Conservation (phyloP, 2,797 vertebrate genomes). For the Cephalopachus bancanus region DNA sequence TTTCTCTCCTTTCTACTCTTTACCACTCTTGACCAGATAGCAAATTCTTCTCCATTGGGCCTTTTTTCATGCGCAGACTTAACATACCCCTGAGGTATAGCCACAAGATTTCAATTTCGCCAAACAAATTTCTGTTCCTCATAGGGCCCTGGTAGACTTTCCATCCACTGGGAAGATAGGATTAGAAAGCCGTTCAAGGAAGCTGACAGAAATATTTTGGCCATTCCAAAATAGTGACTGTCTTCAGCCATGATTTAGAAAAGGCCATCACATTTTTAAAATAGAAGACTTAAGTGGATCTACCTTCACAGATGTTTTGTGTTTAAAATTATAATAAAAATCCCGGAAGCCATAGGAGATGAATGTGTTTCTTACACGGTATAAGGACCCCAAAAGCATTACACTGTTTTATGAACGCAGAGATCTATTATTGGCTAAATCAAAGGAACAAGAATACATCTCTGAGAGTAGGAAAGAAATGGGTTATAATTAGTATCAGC, state of each 20-base stretch:
- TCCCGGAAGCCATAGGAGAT: neutral
- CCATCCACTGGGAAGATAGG: neutral
- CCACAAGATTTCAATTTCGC: neutral
- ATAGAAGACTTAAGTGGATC: neutral
- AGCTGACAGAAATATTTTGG: neutral
- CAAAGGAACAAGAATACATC: neutral
- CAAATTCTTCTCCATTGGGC: neutral
- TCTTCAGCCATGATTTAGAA: slow-evolving; percentile 29
- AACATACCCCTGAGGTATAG: neutral
- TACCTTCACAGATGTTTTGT: neutral
- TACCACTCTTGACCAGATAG: neutral
- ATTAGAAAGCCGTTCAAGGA: neutral
- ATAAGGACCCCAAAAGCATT: neutral
- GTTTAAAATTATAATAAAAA: slow-evolving; percentile 61
- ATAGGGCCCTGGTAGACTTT: neutral
- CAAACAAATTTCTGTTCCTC: neutral
- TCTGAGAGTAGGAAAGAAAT: neutral
- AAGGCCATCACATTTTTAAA: neutral
- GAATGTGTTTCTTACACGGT: neutral
- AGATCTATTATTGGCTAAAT: neutral
- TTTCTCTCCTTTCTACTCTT: slow-evolving; percentile 7
- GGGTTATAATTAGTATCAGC: neutral
- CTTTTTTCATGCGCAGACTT: neutral
- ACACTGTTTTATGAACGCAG: neutral
- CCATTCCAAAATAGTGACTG: neutral